Conservation (phyloP, 2,113 vertebrate genomes). For the Toxostoma redivivum region DNA sequence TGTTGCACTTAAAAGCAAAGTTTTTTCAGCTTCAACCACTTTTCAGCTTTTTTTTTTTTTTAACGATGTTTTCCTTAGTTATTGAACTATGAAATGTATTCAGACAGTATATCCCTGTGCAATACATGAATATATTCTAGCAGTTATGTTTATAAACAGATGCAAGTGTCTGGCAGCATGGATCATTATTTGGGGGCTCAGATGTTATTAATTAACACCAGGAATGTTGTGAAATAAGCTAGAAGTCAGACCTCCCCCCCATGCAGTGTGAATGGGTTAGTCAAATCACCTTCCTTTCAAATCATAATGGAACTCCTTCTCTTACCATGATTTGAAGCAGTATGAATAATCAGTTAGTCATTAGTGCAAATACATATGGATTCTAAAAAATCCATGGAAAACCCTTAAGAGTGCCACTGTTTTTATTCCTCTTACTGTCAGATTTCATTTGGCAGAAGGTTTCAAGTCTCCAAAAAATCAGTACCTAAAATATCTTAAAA, state of each 20-base stretch:
- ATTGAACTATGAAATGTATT: background rate
- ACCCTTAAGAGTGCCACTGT: background rate
- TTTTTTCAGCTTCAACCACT: background rate
- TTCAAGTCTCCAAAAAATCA: background rate
- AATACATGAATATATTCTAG: constrained; percentile 37
- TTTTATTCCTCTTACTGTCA: background rate
- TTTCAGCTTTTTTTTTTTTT: background rate
- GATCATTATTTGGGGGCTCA: constrained; percentile 52
- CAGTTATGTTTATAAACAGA: constrained; percentile 60
- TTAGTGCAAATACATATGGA: background rate
- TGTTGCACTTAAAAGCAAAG: background rate
- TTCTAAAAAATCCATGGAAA: background rate
- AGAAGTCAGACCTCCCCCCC: constrained; percentile 6
- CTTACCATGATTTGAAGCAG: background rate
- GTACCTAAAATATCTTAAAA: background rate
- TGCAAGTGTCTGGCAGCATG: constrained; percentile 39
- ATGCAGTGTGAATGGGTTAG: constrained; percentile 15
- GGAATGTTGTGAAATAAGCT: constrained; percentile 53
- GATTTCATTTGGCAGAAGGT: background rate
- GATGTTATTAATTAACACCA: constrained; percentile 63
- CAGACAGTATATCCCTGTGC: background rate
- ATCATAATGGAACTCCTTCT: background rate
- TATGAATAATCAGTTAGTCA: background rate
- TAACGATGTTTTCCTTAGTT: background rate
- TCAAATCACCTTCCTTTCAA: background rate